A percentile compares a stretch with the other conserved stretches of the same genome.
These are phyloP conservation scores for Nomada ferruginata DNA, from an alignment of 2,888 invertebrate genomes.

Conservation along the genomic window DNA sequence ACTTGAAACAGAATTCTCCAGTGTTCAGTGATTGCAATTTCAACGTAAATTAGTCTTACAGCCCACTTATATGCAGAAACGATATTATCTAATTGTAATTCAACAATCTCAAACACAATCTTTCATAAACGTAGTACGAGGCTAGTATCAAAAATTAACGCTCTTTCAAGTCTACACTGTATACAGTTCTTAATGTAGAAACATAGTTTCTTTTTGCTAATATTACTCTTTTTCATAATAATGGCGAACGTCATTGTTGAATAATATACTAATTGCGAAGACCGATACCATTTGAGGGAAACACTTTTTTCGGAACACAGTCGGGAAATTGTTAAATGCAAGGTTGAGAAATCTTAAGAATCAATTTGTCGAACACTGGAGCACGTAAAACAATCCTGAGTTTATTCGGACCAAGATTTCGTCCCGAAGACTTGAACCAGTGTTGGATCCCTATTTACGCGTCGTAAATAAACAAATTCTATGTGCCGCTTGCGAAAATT, in stretches of 20 bases:
- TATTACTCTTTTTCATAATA: slow-evolving; percentile 38
- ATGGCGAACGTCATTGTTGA: slow-evolving; percentile 20
- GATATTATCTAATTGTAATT: slow-evolving; percentile 39
- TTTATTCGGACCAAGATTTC: slow-evolving; percentile 67
- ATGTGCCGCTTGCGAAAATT: neutral
- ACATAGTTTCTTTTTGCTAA: slow-evolving; percentile 35
- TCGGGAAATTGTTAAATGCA: slow-evolving; percentile 41
- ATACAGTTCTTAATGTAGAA: slow-evolving; percentile 39
- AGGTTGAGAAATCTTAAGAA: slow-evolving; percentile 21
- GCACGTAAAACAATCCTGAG: slow-evolving; percentile 33
- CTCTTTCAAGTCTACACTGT: slow-evolving; percentile 28
- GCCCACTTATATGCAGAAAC: slow-evolving; percentile 19
- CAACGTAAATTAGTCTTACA: slow-evolving; percentile 30
- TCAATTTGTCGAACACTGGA: slow-evolving; percentile 50
- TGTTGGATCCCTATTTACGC: slow-evolving; percentile 21
- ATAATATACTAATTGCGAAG: neutral
- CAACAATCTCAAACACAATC: slow-evolving; percentile 42
- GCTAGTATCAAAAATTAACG: slow-evolving; percentile 23
- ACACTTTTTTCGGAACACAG: slow-evolving; percentile 30
- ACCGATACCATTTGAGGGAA: neutral
- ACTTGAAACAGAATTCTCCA: slow-evolving; percentile 42
- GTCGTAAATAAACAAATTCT: neutral
- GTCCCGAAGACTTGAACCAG: slow-evolving; percentile 28
- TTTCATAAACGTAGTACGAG: slow-evolving; percentile 40
- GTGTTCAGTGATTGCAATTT: slow-evolving; percentile 51